Evolutionary conservation across 2,888 invertebrate genomes (phyloP).

Genomic region (Drosophila algonquin): DNA sequence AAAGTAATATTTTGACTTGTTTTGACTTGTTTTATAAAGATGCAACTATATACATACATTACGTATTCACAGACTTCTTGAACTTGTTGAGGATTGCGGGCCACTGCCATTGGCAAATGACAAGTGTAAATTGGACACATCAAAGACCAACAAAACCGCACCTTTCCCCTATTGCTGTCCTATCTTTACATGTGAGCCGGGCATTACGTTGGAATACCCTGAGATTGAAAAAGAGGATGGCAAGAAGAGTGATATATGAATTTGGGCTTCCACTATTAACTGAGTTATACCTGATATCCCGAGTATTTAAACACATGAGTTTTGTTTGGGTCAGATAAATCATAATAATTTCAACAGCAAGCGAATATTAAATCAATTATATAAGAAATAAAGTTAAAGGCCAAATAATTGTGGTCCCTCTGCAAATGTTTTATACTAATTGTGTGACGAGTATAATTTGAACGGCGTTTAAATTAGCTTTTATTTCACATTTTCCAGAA

Average conservation of each 20-base stretch:
- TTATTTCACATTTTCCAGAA: not conserved
- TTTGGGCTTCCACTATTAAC: not conserved
- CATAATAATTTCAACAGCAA: not conserved
- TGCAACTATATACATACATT: too few species aligned
- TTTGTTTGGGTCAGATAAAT: not conserved
- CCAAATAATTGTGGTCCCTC: not conserved
- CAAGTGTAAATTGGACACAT: conserved; percentile 93
- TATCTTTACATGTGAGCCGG: conserved; percentile 92
- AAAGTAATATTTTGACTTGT: conserved; percentile 72
- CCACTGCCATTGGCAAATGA: conserved; percentile 94
- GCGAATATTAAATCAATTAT: not conserved
- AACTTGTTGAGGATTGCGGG: conserved; percentile 95
- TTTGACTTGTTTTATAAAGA: not conserved
- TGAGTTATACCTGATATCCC: not conserved
- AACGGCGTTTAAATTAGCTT: not conserved
- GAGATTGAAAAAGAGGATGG: conserved; percentile 86
- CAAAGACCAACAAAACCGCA: conserved; percentile 95
- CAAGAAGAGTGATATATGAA: conserved; percentile 54
- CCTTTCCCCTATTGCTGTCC: conserved; percentile 95
- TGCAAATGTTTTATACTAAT: not conserved
- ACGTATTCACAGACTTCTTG: conserved; percentile 86
- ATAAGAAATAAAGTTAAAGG: not conserved
- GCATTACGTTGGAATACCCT: conserved; percentile 93
- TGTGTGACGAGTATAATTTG: not conserved
- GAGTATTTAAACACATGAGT: not conserved